Base-by-base conservation (phyloP, 2,888 invertebrate species). In the Lepas anatifera region DNA sequence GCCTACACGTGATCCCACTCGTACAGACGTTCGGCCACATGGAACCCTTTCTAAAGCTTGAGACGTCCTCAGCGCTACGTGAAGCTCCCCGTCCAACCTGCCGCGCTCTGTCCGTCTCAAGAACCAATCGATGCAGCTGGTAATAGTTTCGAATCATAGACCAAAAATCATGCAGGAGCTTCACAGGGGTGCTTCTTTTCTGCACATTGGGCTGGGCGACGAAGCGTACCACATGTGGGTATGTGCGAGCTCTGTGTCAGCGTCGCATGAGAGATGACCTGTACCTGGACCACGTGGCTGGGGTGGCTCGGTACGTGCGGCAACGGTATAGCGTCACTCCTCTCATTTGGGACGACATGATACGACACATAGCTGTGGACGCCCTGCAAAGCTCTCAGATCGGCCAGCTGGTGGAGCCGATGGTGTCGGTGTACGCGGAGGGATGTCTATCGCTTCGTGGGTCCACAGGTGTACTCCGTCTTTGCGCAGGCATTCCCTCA, bases 291-390 rank as follows among this genome's bases (percentile, higher is more conserved):
- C 88, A 88, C 77, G 85, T 87, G 13, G 81, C 82, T 7, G 81
- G 82, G 71, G 83, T 88, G 29, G 85, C 85, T 7, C 81, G 80
- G 64, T 83, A 86, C 73, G 83, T 89, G 22, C 84, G 83, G 63
- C 18, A 18, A 11, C 84, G 82, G 68, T 85, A 86, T 80, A 80
- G 82, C 29, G 77, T 87, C 29, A 83, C 82, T 25, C 82, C 87
- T 1, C 85, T 90, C 71, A 87, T 90, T 76, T 90, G 90, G 90
- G 90, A 90, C 76, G 90, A 90, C 77, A 90, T 90, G 89, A 79
- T 90, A 70, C 80, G 89, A 1, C 85, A 86, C 75, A 81, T 88
- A 74, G 82, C 85, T 2, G 79, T 84, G 66, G 83, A 84, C 72
- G 83, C 83, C 72, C 81, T 88, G 79, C 81, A 85, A 70, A 84